Percentiles rank a stretch among this genome's conserved stretches.
phyloP scores from a whole-genome alignment of 2,797 vertebrate genomes.

The Oryzias dopingdopingensis region DNA sequence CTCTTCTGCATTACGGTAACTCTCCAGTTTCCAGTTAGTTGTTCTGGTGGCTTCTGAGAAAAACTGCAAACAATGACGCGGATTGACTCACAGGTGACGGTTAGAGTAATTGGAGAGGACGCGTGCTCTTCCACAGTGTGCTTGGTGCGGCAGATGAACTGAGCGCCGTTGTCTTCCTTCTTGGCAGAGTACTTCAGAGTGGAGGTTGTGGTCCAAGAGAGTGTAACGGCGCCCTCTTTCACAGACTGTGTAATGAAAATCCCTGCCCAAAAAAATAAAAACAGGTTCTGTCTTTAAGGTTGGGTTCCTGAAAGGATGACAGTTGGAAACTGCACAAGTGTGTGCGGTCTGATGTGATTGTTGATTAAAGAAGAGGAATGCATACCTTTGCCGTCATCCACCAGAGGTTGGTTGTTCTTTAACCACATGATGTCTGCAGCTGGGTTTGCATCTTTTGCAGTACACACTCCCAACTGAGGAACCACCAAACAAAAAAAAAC shows the following conservation, averaged over 20 bases:
- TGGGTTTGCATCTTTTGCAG: slow-evolving; percentile 85
- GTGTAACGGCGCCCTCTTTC: slow-evolving; percentile 71
- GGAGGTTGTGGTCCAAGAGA: slow-evolving; percentile 83
- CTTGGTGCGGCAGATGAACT: slow-evolving; percentile 83
- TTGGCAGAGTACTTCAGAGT: slow-evolving; percentile 83
- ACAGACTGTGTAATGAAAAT: slow-evolving; percentile 62
- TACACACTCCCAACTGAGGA: slow-evolving; percentile 86
- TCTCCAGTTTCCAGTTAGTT: no score
- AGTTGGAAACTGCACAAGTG: not conserved
- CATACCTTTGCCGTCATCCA: slow-evolving; percentile 80
- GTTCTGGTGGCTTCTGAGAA: not conserved
- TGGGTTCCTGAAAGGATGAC: not conserved
- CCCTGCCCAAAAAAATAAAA: slow-evolving; percentile 44
- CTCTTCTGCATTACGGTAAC: no score
- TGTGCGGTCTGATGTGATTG: no score
- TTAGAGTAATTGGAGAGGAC: slow-evolving; percentile 80
- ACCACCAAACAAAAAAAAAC: slow-evolving; percentile 19
- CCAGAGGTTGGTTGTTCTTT: slow-evolving; percentile 79
- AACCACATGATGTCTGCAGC: slow-evolving; percentile 88
- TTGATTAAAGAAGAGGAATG: slow-evolving; percentile 13
- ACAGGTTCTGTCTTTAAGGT: slow-evolving; percentile 29
- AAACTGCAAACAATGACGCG: not conserved
- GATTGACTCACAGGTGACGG: slow-evolving; percentile 89
- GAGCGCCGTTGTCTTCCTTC: slow-evolving; percentile 83
- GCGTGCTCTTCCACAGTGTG: slow-evolving; percentile 56